These are phyloP conservation scores for Andrena fulva DNA, from an alignment of 2,888 invertebrate species.

Conservation along the genomic window DNA sequence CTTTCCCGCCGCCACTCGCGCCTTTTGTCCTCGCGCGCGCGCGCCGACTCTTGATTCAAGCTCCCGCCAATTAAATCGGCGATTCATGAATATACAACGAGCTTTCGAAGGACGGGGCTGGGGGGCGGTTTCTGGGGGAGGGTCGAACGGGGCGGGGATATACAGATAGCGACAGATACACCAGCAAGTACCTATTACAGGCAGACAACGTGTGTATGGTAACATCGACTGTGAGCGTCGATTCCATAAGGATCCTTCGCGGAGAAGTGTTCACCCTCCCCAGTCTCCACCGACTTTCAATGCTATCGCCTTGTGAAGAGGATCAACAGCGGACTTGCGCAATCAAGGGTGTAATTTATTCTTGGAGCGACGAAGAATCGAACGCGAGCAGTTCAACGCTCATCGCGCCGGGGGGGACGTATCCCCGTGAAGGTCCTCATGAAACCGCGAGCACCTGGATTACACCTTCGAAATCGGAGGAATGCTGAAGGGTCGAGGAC, in stretches of 20 bases:
- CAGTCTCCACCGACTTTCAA: no score
- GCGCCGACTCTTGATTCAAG: slow-evolving; percentile 36
- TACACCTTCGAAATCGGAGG: slow-evolving; percentile 20
- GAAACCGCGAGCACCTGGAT: slow-evolving; percentile 46
- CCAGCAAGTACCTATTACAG: slow-evolving; percentile 74
- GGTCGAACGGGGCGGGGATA: slow-evolving; percentile 6
- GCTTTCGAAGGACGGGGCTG: slow-evolving; percentile 14
- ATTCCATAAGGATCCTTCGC: slow-evolving; percentile 52
- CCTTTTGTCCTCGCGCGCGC: background rate
- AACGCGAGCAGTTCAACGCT: background rate
- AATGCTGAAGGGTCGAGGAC: slow-evolving; percentile 18
- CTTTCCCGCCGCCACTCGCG: background rate
- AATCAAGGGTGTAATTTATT: background rate
- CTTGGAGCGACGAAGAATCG: background rate
- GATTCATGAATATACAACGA: slow-evolving; percentile 67
- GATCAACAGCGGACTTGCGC: background rate
- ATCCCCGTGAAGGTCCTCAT: slow-evolving; percentile 24
- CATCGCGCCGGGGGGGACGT: background rate
- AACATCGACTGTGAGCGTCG: slow-evolving; percentile 64
- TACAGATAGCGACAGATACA: slow-evolving; percentile 74
- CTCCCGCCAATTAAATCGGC: slow-evolving; percentile 35
- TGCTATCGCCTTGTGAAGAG: background rate
- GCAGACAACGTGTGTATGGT: slow-evolving; percentile 66
- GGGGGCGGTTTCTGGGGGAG: background rate
- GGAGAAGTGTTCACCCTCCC: background rate